A percentile compares a stretch with the other conserved stretches of the same genome.
phyloP scores from a whole-genome alignment of 2,797 vertebrate species.

The Acestrorhynchus altus region DNA sequence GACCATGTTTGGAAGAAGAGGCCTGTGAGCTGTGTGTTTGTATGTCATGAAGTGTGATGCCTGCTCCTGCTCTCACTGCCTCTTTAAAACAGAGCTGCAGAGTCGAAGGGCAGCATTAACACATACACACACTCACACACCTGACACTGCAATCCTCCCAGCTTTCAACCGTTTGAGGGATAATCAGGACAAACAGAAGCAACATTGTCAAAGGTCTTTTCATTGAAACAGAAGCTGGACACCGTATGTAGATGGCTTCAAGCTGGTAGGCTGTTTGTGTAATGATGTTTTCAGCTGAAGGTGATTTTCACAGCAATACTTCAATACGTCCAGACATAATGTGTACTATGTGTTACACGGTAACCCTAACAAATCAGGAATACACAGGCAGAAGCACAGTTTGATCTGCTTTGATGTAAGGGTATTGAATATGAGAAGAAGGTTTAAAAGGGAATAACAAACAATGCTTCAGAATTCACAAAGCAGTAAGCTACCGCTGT shows the following conservation, averaged over 20 bases:
- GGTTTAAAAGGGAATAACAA: background rate
- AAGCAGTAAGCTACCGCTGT: background rate
- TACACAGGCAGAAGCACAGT: no score
- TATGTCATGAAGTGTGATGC: slow-evolving; percentile 35
- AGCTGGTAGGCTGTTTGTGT: no score
- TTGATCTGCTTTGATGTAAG: background rate
- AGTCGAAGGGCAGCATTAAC: background rate
- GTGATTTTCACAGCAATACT: no score
- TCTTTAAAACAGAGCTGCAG: background rate
- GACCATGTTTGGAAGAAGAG: slow-evolving; percentile 44
- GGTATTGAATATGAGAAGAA: background rate
- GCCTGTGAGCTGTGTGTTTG: slow-evolving; percentile 31
- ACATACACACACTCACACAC: background rate
- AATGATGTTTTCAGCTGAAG: no score
- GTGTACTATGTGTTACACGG: no score
- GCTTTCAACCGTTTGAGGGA: background rate
- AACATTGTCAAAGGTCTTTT: background rate
- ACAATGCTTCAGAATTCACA: background rate
- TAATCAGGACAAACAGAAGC: background rate
- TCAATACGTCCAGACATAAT: no score
- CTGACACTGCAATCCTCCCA: background rate
- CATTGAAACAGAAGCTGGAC: background rate
- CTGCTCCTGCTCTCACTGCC: slow-evolving; percentile 23
- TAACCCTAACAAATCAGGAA: no score
- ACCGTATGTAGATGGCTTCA: no score